Conservation (phyloP, 2,113 vertebrate species). For the Phaethon lepturus region DNA sequence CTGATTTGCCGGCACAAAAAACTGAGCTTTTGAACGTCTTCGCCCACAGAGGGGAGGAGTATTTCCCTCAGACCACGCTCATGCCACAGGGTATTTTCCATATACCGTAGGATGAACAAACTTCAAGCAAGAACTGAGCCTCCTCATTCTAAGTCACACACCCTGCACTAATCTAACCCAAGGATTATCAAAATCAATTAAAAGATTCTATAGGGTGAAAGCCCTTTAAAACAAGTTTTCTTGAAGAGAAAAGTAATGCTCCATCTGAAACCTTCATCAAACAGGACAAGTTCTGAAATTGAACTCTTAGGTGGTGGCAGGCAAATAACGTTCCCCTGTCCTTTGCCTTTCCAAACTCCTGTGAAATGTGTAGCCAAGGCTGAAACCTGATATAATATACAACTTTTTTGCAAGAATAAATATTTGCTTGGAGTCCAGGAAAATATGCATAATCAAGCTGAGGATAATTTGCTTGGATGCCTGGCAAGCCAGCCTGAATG, state of each 20-base stretch:
- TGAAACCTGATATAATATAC: background rate
- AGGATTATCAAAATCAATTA: background rate
- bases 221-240: background rate
- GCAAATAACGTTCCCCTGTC: background rate
- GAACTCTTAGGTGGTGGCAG: background rate
- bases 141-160: rapidly evolving
- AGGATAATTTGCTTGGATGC: background rate
- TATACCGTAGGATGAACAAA: rapidly evolving
- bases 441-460: background rate
- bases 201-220: background rate
- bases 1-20: background rate
- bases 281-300: background rate
- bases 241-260: background rate
- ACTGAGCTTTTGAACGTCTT: background rate
- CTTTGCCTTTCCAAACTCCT: background rate
- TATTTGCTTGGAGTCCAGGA: background rate
- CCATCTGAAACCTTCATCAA: background rate
- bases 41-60: background rate
- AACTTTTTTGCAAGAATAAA: background rate
- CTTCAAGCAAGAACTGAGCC: background rate
- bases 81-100: background rate
- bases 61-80: background rate
- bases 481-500: background rate
- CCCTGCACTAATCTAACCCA: rapidly evolving
- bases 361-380: background rate